Conservation (phyloP, 2,797 vertebrate species). For the Hyperoplus immaculatus region DNA sequence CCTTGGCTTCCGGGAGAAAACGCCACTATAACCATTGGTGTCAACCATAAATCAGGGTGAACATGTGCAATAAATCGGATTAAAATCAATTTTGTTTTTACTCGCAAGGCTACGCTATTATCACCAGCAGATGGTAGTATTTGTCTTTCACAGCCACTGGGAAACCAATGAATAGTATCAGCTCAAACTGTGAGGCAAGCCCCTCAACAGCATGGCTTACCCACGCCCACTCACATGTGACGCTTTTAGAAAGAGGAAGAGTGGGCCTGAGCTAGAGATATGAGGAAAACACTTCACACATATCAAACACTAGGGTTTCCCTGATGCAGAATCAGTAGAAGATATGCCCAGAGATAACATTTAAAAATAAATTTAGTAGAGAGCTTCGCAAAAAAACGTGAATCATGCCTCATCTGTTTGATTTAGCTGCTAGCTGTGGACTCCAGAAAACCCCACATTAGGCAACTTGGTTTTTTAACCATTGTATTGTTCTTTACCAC, state of each 20-base stretch:
- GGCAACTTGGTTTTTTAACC: conserved; percentile 2
- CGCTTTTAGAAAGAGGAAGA: conserved; percentile 55
- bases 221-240: conserved; percentile 25
- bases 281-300: conserved; percentile 22
- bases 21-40: not conserved
- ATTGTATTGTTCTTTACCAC: conserved; percentile 1
- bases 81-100: too few relatives aligned
- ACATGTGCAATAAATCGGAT: too few relatives aligned
- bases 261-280: conserved; percentile 23
- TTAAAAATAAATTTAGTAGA: not conserved
- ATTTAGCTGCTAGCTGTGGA: not conserved
- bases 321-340: conserved; percentile 44
- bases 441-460: conserved; percentile 1
- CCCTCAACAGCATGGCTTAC: too few relatives aligned
- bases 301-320: conserved; percentile 42
- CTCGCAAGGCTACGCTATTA: not conserved
- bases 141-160: not conserved
- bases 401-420: not conserved
- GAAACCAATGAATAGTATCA: not conserved
- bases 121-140: conserved; percentile 47
- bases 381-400: not conserved
- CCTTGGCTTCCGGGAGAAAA: conserved; percentile 18
- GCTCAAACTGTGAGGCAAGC: too few relatives aligned
- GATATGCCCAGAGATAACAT: conserved; percentile 23
- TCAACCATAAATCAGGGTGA: too few relatives aligned